Base-by-base conservation (phyloP, 2,888 invertebrate species). In the Chrysina gloriosa region DNA sequence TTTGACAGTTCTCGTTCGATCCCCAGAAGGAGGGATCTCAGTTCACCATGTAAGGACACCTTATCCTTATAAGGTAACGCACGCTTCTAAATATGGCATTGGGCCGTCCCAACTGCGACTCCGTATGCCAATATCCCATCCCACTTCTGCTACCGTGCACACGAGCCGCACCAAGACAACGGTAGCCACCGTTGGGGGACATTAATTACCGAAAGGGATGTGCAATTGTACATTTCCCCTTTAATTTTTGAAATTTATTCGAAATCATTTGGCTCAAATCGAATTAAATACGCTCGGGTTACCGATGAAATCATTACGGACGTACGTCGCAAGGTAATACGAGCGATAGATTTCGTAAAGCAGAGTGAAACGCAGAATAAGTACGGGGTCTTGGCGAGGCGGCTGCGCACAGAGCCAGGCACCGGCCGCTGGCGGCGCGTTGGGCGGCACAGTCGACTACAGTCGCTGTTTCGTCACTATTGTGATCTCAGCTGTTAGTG, bases 51-150 rank as follows among this genome's bases (percentile, higher is more conserved):
- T 90, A 90, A 89, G 91, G 89, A 86, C 87, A 88, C 88, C 87
- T 89, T 88, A 88, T 86, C 92, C 92, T 88, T 91, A 91, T 91
- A 92, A 89, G 92, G 92, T 86, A 90, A 86, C 89, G 88, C 86
- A 86, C 87, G 88, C 86, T 88, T 89, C 92, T 91, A 91, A 92
- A 92, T 91, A 92, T 89, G 92, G 92, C 87, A 87, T 87, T 88
- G 88, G 89, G 89, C 90, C 87, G 89, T 88, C 87, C 87, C 84
- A 84, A 76, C 75, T 79, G 81, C 78, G 81, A 78, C 77, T 82
- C 82, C 82, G 80, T 79, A 79, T 29, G 50, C 84, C 83, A 77
- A 77, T 82, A 83, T 82, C 81, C 84, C 83, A 77, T 77, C 74
- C 74, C 69, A 70, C 72, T 76, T 77, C 76, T 75, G 72, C 72